A percentile compares a stretch with the other conserved stretches of the same genome.
These are phyloP conservation scores for Typhlichthys eigenmanni DNA, from an alignment of 2,797 vertebrate species.

Conservation along the genomic window DNA sequence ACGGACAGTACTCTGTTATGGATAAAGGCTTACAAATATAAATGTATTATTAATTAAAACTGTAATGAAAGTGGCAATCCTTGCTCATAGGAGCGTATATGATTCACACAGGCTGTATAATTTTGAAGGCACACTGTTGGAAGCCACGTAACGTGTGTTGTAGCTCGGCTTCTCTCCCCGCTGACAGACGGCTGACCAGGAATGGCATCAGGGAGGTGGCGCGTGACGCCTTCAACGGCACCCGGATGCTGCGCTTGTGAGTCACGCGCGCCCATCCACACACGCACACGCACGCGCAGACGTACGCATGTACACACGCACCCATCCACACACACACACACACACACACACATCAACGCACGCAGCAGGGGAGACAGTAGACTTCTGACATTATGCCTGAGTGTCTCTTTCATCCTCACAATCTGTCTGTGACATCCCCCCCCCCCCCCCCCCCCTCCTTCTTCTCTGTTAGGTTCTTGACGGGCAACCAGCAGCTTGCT, in stretches of 20 bases:
- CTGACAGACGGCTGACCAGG: conserved; percentile 77
- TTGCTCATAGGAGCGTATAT: too few relatives aligned
- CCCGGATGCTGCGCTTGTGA: conserved; percentile 78
- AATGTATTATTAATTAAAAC: too few relatives aligned
- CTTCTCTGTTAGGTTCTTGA: conserved; percentile 62
- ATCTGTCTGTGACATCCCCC: not conserved
- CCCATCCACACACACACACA: conserved; percentile 14
- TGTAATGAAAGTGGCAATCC: too few relatives aligned
- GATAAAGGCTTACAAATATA: too few relatives aligned
- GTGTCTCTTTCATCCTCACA: not conserved
- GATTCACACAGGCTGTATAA: too few relatives aligned
- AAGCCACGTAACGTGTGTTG: conserved; percentile 30
- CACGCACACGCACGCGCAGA: conserved; percentile 25
- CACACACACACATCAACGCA: conserved; percentile 1
- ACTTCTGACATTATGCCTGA: not conserved
- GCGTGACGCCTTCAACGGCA: conserved; percentile 78
- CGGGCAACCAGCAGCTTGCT: conserved; percentile 71
- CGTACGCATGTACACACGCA: not conserved
- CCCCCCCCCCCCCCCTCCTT: conserved; percentile 5
- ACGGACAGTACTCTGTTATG: too few relatives aligned
- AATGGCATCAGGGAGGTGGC: conserved; percentile 78
- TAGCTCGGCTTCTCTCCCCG: conserved; percentile 51
- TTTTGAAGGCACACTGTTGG: conserved; percentile 13
- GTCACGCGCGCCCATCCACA: conserved; percentile 42
- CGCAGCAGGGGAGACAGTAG: conserved; percentile 3